Evolutionary conservation across 2,888 invertebrate species (phyloP).

Genomic region (Perizoma affinitatum): DNA sequence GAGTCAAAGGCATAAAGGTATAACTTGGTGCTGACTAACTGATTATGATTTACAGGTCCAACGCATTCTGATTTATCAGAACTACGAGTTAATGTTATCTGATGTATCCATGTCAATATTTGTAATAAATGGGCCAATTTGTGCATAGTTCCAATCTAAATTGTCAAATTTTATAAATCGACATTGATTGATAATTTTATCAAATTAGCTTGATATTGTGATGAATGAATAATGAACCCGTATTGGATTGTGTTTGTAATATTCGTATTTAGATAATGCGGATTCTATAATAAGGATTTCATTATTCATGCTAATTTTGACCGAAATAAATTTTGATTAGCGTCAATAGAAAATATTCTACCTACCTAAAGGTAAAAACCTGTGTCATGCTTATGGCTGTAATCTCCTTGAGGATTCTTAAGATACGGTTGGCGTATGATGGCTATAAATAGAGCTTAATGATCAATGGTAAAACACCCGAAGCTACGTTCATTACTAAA

Average conservation of each 20-base stretch:
- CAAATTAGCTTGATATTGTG: background rate
- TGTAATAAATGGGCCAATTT: slow-evolving; percentile 16
- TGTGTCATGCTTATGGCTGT: no score
- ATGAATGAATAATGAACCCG: slow-evolving; percentile 9
- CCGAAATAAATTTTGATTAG: background rate
- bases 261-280: slow-evolving; percentile 1
- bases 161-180: slow-evolving; percentile 7
- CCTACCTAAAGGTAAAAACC: no score
- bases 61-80: slow-evolving; percentile 15
- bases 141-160: slow-evolving; percentile 8
- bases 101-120: slow-evolving; percentile 17
- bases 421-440: no score
- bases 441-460: no score
- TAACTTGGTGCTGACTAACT: slow-evolving; percentile 8
- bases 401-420: no score
- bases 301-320: slow-evolving; percentile 1
- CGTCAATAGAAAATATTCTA: background rate
- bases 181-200: slow-evolving; percentile 1
- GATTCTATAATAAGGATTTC: slow-evolving; percentile 1
- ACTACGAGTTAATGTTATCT: slow-evolving; percentile 7
- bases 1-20: no score
- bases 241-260: slow-evolving; percentile 2
- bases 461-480: no score
- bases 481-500: no score
- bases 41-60: slow-evolving; percentile 13